phyloP scores from a whole-genome alignment of 1,140 invertebrate species.

The Uloborus diversus region DNA sequence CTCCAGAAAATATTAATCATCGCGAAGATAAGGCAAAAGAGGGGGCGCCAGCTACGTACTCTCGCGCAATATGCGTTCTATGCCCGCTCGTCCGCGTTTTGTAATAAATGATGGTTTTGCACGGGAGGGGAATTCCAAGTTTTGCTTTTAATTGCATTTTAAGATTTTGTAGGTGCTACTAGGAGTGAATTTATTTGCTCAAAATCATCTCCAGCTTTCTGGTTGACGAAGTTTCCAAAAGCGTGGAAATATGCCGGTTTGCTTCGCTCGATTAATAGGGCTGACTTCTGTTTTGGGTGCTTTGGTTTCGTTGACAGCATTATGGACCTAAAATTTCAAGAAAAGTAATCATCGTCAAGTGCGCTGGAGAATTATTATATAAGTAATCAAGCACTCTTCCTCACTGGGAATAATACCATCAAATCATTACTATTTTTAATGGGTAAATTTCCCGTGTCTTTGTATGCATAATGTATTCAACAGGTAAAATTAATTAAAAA shows the following conservation, averaged over 20 bases:
- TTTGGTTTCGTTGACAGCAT: no score
- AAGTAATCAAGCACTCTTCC: no score
- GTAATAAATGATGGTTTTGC: slow-evolving; percentile 43
- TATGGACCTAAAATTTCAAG: no score
- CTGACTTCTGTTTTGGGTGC: no score
- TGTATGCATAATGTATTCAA: no score
- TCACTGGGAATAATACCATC: no score
- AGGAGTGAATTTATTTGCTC: slow-evolving; percentile 4
- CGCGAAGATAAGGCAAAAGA: slow-evolving; percentile 37
- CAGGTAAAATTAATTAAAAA: no score
- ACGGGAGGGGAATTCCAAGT: slow-evolving; percentile 35
- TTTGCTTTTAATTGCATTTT: slow-evolving; percentile 48
- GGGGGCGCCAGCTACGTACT: not conserved
- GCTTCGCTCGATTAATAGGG: no score
- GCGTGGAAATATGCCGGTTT: not conserved
- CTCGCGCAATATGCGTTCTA: slow-evolving; percentile 8
- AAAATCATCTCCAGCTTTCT: not conserved
- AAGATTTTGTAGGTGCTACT: slow-evolving; percentile 44
- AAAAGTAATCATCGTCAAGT: no score
- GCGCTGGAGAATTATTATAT: no score
- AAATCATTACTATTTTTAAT: no score
- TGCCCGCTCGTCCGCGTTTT: not conserved
- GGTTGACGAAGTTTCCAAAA: not conserved
- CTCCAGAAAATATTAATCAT: slow-evolving; percentile 36
- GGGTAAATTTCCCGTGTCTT: no score